Evolutionary conservation across 1,140 invertebrate species (phyloP).

Genomic region (Sweltsa coloradensis): DNA sequence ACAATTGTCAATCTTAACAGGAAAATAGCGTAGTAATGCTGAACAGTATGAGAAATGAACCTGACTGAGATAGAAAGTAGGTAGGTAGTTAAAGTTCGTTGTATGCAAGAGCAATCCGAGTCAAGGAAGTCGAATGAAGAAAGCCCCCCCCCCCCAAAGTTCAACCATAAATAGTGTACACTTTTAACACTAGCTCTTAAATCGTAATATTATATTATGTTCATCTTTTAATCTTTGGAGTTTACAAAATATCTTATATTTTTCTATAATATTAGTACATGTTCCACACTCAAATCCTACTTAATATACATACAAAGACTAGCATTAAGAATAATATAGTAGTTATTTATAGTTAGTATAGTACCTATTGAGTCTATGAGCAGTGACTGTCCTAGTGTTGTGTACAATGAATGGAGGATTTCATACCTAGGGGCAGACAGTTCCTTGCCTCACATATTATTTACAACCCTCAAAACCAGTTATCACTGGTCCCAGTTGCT

Average conservation of each 20-base stretch:
- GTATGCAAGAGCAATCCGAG: background rate
- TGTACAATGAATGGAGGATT: background rate
- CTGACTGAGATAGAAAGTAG: background rate
- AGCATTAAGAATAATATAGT: slow-evolving; percentile 8
- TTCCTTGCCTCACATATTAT: background rate
- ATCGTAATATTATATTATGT: slow-evolving; percentile 1
- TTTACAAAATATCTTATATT: slow-evolving; percentile 10
- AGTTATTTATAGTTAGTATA: slow-evolving; percentile 1
- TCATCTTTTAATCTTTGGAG: slow-evolving; percentile 10
- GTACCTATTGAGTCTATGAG: slow-evolving; percentile 1
- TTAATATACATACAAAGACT: slow-evolving; percentile 12
- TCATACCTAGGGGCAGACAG: background rate
- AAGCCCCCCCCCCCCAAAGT: too few species aligned
- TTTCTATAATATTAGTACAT: slow-evolving; percentile 3
- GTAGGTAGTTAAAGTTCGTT: background rate
- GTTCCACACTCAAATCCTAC: slow-evolving; percentile 3
- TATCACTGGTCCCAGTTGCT: too few species aligned
- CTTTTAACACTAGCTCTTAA: background rate
- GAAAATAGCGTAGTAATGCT: too few species aligned
- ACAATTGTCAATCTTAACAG: too few species aligned
- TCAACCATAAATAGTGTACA: background rate
- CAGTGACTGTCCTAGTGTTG: background rate
- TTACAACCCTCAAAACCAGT: background rate
- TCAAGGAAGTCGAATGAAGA: too few species aligned
- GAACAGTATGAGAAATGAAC: background rate